phyloP scores from a whole-genome alignment of 2,113 vertebrate species.

The Progne subis region DNA sequence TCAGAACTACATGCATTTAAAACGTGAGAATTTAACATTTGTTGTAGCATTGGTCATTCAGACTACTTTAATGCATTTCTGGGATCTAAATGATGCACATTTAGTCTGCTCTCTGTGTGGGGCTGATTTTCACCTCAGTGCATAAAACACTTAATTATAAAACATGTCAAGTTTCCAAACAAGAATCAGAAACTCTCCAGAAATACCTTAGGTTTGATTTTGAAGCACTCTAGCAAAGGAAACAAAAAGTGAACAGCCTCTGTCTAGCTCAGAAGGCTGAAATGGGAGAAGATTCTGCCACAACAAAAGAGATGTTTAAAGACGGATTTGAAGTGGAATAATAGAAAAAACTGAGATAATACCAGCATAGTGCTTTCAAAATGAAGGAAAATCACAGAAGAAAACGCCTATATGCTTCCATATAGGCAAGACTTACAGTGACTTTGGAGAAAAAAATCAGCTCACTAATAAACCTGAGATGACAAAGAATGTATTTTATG shows the following conservation, averaged over 20 bases:
- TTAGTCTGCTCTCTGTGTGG: slow-evolving; percentile 37
- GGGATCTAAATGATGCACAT: background rate
- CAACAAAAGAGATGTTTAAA: background rate
- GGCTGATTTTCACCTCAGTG: slow-evolving; percentile 52
- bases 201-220: slow-evolving; percentile 40
- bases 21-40: background rate
- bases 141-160: slow-evolving; percentile 56
- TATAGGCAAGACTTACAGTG: background rate
- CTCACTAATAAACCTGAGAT: background rate
- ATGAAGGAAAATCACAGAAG: background rate
- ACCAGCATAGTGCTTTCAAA: background rate
- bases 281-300: background rate
- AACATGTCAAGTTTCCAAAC: slow-evolving; percentile 47
- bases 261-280: background rate
- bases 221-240: slow-evolving; percentile 26
- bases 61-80: background rate
- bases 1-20: background rate
- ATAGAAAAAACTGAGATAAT: background rate
- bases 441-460: background rate
- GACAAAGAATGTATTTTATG: background rate
- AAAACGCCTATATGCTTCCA: background rate
- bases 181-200: slow-evolving; percentile 44
- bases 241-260: slow-evolving; percentile 15
- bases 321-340: background rate
- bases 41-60: background rate